Conservation (phyloP, 2,113 vertebrate species). For the Calyptommatus sinebrachiatus region DNA sequence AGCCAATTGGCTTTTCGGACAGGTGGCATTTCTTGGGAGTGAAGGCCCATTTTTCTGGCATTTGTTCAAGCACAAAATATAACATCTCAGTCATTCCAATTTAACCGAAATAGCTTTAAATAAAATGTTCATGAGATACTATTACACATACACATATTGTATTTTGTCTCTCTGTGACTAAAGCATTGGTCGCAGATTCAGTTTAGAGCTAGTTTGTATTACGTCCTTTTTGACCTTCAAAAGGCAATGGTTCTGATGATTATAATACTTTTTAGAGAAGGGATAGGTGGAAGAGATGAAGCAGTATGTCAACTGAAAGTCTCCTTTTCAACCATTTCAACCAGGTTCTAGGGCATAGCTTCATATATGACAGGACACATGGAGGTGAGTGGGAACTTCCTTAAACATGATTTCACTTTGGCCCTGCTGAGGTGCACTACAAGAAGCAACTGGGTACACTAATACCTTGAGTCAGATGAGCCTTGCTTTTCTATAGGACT, state of each 20-base stretch:
- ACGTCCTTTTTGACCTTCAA: not conserved
- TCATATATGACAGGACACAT: too few species aligned
- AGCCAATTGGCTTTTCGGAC: slow-evolving; percentile 40
- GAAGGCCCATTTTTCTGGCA: slow-evolving; percentile 6
- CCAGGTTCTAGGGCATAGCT: too few species aligned
- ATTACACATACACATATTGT: not conserved
- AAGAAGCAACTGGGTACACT: too few species aligned
- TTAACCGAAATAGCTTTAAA: not conserved
- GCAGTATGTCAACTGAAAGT: too few species aligned
- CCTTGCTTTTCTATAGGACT: too few species aligned
- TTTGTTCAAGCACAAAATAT: slow-evolving; percentile 33
- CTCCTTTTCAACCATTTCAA: too few species aligned
- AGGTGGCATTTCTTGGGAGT: slow-evolving; percentile 42
- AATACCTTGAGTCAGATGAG: too few species aligned
- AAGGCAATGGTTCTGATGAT: not conserved
- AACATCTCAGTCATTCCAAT: not conserved
- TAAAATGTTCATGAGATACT: not conserved
- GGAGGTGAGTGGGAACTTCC: too few species aligned
- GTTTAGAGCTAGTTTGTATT: slow-evolving; percentile 17
- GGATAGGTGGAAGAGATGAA: not conserved
- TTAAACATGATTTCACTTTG: too few species aligned
- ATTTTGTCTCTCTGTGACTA: not conserved
- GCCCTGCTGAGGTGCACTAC: too few species aligned
- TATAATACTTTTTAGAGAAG: not conserved
- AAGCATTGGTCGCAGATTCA: slow-evolving; percentile 23